Conservation (phyloP, 2,888 invertebrate species). For the Meta bourneti region DNA sequence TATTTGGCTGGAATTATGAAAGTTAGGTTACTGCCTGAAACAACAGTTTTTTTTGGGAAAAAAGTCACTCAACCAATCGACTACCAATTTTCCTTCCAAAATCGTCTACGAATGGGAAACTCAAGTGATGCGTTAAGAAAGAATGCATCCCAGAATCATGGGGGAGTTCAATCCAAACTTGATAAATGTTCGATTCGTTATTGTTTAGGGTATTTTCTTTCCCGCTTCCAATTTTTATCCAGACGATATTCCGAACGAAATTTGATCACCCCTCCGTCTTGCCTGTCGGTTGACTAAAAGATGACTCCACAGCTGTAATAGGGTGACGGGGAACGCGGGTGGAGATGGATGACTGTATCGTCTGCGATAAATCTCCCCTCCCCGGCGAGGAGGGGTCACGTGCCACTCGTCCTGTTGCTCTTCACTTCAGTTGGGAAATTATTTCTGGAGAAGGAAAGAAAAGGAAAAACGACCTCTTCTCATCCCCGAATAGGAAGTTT, state of each 20-base stretch:
- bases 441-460: conserved; percentile 13
- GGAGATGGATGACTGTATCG: conserved; percentile 55
- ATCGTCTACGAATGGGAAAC: not conserved
- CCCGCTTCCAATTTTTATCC: conserved; percentile 19
- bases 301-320: conserved; percentile 38
- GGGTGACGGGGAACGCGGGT: conserved; percentile 11
- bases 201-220: conserved; percentile 27
- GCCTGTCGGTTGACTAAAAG: conserved; percentile 47
- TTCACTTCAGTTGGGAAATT: conserved; percentile 37
- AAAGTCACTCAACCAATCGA: not conserved
- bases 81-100: not conserved
- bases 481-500: not conserved
- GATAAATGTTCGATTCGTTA: conserved; percentile 53
- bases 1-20: no score
- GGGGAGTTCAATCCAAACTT: not conserved
- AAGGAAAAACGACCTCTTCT: no score
- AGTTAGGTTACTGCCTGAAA: not conserved
- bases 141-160: not conserved
- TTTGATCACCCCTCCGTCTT: conserved; percentile 46
- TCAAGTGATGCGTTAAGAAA: not conserved
- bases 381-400: conserved; percentile 27
- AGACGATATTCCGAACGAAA: conserved; percentile 52
- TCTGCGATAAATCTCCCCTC: conserved; percentile 63
- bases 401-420: conserved; percentile 59
- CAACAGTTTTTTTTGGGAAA: not conserved